Evolutionary conservation across 2,888 invertebrate genomes (phyloP).

Genomic region (Aphodius sticticus): DNA sequence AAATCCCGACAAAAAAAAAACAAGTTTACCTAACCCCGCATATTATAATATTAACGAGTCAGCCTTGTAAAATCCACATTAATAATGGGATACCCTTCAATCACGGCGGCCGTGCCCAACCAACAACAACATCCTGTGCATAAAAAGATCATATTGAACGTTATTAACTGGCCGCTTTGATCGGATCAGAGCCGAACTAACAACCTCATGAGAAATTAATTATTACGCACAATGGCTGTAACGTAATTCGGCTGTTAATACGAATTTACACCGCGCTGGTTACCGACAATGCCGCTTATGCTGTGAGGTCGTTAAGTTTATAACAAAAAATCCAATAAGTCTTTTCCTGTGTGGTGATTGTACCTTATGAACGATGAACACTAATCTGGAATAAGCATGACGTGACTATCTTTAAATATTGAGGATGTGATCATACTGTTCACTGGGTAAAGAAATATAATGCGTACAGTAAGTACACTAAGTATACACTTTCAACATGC

Average conservation of each 20-base stretch:
- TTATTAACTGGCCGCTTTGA: neutral
- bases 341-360: neutral
- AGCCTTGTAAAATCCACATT: neutral
- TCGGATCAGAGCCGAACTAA: neutral
- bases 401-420: neutral
- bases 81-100: constrained; percentile 4
- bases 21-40: neutral
- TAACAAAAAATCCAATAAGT: constrained; percentile 4
- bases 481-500: too few species aligned
- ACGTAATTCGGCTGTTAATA: neutral
- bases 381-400: neutral
- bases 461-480: too few species aligned
- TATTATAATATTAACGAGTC: neutral
- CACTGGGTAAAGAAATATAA: too few species aligned
- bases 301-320: neutral
- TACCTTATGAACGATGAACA: neutral
- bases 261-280: neutral
- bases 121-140: neutral
- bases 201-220: neutral
- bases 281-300: neutral
- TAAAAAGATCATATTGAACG: constrained; percentile 4
- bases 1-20: too few species aligned
- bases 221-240: neutral
- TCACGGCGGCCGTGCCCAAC: neutral
- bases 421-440: too few species aligned